A percentile compares a stretch with the other conserved stretches of the same genome.
Evolutionary conservation across 2,113 vertebrate species (phyloP).

Genomic region (Diglossa brunneiventris): DNA sequence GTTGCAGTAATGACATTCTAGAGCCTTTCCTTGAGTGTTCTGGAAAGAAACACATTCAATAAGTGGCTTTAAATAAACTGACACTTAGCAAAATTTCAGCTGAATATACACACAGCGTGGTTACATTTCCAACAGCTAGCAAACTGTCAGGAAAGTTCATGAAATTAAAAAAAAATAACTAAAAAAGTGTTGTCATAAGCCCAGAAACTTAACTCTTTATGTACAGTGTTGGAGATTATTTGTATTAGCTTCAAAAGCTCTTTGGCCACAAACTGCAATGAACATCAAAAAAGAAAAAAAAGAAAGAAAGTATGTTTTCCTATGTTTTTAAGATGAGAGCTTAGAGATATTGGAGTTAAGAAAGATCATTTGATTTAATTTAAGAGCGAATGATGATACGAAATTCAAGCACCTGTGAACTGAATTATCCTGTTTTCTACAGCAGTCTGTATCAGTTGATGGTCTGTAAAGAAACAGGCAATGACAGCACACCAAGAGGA

Average conservation of each 20-base stretch:
- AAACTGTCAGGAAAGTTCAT: neutral
- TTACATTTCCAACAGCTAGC: neutral
- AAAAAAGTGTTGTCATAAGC: neutral
- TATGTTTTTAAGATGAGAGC: neutral
- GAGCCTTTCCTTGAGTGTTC: neutral
- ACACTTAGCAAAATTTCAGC: neutral
- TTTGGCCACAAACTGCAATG: neutral
- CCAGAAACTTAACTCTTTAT: neutral
- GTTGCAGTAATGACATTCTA: neutral
- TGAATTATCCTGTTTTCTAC: neutral
- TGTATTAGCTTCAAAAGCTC: neutral
- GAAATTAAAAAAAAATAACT: neutral
- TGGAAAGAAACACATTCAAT: neutral
- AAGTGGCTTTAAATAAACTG: neutral
- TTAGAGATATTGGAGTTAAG: neutral
- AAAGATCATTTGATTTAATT: neutral
- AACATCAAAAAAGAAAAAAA: neutral
- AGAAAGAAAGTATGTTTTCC: rapidly evolving
- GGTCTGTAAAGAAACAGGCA: neutral
- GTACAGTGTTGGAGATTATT: neutral
- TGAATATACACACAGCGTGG: neutral
- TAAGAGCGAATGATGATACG: neutral
- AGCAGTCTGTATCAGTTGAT: neutral
- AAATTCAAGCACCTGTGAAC: neutral
- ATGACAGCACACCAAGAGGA: neutral